A percentile compares a stretch with the other conserved stretches of the same genome.
phyloP scores from a whole-genome alignment of 2,888 invertebrate genomes.

The Toxonevra muliebris region DNA sequence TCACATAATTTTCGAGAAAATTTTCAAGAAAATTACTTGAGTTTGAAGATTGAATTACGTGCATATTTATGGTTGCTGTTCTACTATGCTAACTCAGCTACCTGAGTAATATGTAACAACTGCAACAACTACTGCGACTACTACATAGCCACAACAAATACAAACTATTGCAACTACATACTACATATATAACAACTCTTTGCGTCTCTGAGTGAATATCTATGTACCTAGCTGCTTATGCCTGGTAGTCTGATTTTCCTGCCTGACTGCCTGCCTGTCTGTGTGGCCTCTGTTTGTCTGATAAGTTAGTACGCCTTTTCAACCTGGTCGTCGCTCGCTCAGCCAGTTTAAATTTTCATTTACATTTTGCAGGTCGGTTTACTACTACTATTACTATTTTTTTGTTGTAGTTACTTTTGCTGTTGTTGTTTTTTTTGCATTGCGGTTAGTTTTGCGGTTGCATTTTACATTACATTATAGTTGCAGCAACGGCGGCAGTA shows the following conservation, averaged over 20 bases:
- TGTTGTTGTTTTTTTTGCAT: conserved; percentile 22
- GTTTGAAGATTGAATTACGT: conserved; percentile 22
- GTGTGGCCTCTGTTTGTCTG: not conserved
- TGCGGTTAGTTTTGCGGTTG: conserved; percentile 29
- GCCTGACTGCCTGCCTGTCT: not conserved
- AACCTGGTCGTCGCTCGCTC: not conserved
- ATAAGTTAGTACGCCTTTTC: too few species aligned
- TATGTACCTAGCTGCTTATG: not conserved
- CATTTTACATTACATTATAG: conserved; percentile 17
- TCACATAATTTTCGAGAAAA: conserved; percentile 30
- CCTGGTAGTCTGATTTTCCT: not conserved
- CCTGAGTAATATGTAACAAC: too few species aligned
- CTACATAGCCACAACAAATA: too few species aligned
- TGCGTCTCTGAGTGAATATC: too few species aligned
- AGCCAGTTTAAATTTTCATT: conserved; percentile 7
- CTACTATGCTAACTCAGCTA: too few species aligned
- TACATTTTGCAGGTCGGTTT: not conserved
- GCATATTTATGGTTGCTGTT: conserved; percentile 11
- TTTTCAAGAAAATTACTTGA: conserved; percentile 27
- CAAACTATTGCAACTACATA: too few species aligned
- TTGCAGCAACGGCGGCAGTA: not conserved
- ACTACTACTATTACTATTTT: not conserved
- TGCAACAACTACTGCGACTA: too few species aligned
- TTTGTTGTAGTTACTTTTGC: not conserved
- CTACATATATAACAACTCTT: too few species aligned